Conservation (phyloP, 2,113 vertebrate species). For the Alexandromys fortis region DNA sequence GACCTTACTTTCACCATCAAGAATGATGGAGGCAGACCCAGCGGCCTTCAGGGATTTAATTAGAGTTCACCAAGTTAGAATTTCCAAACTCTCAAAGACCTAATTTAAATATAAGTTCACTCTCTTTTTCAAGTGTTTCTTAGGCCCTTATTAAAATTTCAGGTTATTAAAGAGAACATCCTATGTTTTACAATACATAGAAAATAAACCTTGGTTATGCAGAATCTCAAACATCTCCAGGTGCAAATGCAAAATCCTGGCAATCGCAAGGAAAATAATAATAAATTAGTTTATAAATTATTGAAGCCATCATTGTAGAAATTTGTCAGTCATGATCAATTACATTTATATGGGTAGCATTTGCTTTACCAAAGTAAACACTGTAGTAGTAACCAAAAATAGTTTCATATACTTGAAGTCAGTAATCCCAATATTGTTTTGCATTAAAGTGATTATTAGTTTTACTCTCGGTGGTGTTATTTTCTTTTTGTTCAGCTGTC, state of each 20-base stretch:
- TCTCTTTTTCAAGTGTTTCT: conserved; percentile 87
- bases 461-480: conserved; percentile 51
- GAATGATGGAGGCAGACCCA: conserved; percentile 86
- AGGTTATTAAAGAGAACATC: conserved; percentile 88
- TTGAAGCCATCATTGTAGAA: conserved; percentile 47
- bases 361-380: background rate
- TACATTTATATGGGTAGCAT: background rate
- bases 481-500: conserved; percentile 60
- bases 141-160: conserved; percentile 90
- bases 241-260: conserved; percentile 76
- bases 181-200: conserved; percentile 74
- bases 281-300: conserved; percentile 77
- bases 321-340: conserved; percentile 63
- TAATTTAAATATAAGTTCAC: conserved; percentile 90
- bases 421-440: conserved; percentile 47
- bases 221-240: conserved; percentile 73
- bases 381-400: background rate
- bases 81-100: conserved; percentile 87
- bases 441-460: conserved; percentile 57
- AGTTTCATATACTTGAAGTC: background rate
- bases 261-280: conserved; percentile 77
- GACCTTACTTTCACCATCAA: conserved; percentile 88
- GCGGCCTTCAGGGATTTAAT: conserved; percentile 90
- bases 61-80: conserved; percentile 89
- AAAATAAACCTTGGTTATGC: conserved; percentile 83